phyloP scores from a whole-genome alignment of 2,797 vertebrate genomes.

The Gorsachius magnificus region DNA sequence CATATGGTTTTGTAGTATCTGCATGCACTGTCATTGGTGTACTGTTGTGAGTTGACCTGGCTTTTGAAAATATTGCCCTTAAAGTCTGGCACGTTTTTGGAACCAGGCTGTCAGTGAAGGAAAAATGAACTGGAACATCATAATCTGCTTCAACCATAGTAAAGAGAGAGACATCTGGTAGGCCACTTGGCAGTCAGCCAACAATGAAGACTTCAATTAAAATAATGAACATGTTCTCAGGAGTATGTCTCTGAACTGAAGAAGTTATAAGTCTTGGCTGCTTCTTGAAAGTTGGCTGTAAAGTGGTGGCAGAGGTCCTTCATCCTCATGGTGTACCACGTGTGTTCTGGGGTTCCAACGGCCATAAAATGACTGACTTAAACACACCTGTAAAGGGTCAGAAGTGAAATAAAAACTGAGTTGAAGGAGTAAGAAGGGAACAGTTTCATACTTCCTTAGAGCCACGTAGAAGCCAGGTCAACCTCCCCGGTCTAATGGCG shows the following conservation, averaged over 20 bases:
- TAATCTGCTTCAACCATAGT: slow-evolving; percentile 74
- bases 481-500: neutral
- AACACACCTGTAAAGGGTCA: neutral
- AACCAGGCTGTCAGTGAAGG: slow-evolving; percentile 74
- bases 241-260: slow-evolving; percentile 69
- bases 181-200: slow-evolving; percentile 79
- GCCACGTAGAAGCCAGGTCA: neutral
- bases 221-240: slow-evolving; percentile 79
- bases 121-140: slow-evolving; percentile 77
- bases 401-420: neutral
- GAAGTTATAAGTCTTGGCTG: slow-evolving; percentile 68
- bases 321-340: fast-evolving
- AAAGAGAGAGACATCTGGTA: slow-evolving; percentile 81
- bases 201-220: slow-evolving; percentile 77
- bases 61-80: slow-evolving; percentile 70
- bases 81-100: slow-evolving; percentile 72
- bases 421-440: neutral
- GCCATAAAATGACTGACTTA: neutral
- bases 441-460: neutral
- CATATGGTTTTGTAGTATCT: slow-evolving; percentile 59
- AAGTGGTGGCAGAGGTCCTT: neutral
- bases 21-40: slow-evolving; percentile 46
- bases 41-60: slow-evolving; percentile 64
- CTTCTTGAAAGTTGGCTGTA: slow-evolving; percentile 64
- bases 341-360: neutral